Evolutionary conservation across 2,888 invertebrate species (phyloP).

Genomic region (Heliothis peltigera): DNA sequence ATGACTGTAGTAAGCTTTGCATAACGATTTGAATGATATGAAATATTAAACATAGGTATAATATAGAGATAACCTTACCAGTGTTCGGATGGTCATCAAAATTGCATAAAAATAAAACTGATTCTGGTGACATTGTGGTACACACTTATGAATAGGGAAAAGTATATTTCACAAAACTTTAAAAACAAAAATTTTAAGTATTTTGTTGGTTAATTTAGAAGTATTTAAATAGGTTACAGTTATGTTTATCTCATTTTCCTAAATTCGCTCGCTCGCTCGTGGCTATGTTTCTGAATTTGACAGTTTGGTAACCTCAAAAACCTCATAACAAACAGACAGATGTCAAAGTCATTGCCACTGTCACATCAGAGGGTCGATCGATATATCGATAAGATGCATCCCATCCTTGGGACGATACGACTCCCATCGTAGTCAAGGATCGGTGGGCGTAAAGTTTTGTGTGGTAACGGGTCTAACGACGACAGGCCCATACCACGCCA

Average conservation of each 20-base stretch:
- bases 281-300: conserved; percentile 27
- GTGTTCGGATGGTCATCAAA: conserved; percentile 75
- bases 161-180: neutral
- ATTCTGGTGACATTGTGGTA: conserved; percentile 58
- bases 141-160: conserved; percentile 1
- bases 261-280: neutral
- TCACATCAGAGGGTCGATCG: too few relatives aligned
- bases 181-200: neutral
- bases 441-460: too few relatives aligned
- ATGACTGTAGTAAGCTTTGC: too few relatives aligned
- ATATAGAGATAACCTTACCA: conserved; percentile 64
- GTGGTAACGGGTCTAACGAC: too few relatives aligned
- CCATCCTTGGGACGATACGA: too few relatives aligned
- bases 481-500: too few relatives aligned
- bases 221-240: neutral
- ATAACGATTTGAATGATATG: neutral
- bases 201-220: neutral
- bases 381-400: too few relatives aligned
- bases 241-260: conserved; percentile 9
- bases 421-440: too few relatives aligned
- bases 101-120: conserved; percentile 77
- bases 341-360: conserved; percentile 10
- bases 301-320: conserved; percentile 33
- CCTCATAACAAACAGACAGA: too few relatives aligned
- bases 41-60: neutral